These are phyloP conservation scores for Sericinus montela DNA, from an alignment of 2,888 invertebrate species.

Conservation along the genomic window DNA sequence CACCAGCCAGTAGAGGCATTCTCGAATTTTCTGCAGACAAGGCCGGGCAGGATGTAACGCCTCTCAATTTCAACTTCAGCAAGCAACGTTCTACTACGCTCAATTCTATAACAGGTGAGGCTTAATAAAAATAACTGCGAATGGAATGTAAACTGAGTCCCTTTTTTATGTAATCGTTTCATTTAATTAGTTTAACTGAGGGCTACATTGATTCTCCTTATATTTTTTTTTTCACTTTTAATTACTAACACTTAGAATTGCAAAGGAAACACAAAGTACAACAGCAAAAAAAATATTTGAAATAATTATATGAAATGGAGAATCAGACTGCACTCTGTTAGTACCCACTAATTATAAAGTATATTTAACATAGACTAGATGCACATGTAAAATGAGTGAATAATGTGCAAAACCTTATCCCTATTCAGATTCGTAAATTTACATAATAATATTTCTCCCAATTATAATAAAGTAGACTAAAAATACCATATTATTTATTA, in stretches of 20 bases:
- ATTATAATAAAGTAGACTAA: constrained; percentile 3
- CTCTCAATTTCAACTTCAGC: constrained; percentile 88
- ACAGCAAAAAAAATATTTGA: too few species aligned
- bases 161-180: constrained; percentile 13
- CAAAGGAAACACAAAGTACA: too few species aligned
- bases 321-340: constrained; percentile 40
- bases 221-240: background rate
- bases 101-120: constrained; percentile 86
- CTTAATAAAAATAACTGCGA: constrained; percentile 17
- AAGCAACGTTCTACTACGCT: constrained; percentile 85
- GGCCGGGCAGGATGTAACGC: constrained; percentile 92
- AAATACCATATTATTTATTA: background rate
- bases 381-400: constrained; percentile 57
- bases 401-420: constrained; percentile 47
- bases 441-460: constrained; percentile 1
- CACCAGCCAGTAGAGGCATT: constrained; percentile 83
- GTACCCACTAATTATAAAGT: constrained; percentile 23
- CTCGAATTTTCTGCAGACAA: constrained; percentile 92
- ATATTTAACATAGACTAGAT: constrained; percentile 50
- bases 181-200: constrained; percentile 17
- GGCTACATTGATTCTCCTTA: constrained; percentile 12
- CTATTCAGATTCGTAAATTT: constrained; percentile 21
- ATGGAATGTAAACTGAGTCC: constrained; percentile 25
- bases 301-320: constrained; percentile 25
- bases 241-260: too few species aligned